These are phyloP conservation scores for Sinotaia quadrata DNA, from an alignment of 2,888 invertebrate genomes.

Conservation along the genomic window DNA sequence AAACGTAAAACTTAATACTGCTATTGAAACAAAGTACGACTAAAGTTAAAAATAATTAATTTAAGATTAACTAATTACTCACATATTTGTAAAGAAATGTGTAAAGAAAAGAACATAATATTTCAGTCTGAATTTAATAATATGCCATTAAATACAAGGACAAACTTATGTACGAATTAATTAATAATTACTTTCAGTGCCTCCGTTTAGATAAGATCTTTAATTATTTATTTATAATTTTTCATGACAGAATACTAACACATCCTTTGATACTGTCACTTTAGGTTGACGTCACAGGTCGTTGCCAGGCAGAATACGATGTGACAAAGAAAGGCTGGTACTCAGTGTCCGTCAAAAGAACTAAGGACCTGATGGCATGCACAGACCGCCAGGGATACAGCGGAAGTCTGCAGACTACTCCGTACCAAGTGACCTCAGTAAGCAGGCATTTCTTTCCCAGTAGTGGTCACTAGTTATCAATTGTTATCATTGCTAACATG, in stretches of 20 bases:
- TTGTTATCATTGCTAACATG: neutral
- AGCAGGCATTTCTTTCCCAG: slow-evolving; percentile 36
- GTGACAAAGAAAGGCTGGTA: slow-evolving; percentile 47
- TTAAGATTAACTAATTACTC: too few species aligned
- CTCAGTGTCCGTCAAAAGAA: slow-evolving; percentile 58
- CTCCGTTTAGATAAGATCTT: neutral
- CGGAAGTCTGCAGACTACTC: slow-evolving; percentile 63
- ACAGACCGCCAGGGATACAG: slow-evolving; percentile 62
- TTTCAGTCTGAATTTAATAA: too few species aligned
- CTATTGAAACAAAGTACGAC: too few species aligned
- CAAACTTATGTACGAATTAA: too few species aligned
- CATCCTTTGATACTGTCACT: neutral
- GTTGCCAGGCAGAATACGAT: slow-evolving; percentile 83
- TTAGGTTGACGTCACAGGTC: slow-evolving; percentile 85
- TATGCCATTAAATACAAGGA: too few species aligned
- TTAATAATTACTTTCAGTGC: neutral
- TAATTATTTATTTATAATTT: neutral
- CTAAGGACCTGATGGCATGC: slow-evolving; percentile 67
- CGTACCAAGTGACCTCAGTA: slow-evolving; percentile 66
- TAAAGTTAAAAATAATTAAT: too few species aligned
- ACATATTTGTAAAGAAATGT: too few species aligned
- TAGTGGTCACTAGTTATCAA: neutral
- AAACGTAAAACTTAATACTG: too few species aligned
- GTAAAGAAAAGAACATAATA: too few species aligned
- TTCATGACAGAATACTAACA: neutral